A percentile compares a stretch with the other conserved stretches of the same genome.
Evolutionary conservation across 53 echinoderm and acorn worm species (phyloP).

Genomic region (Crossaster papposus): DNA sequence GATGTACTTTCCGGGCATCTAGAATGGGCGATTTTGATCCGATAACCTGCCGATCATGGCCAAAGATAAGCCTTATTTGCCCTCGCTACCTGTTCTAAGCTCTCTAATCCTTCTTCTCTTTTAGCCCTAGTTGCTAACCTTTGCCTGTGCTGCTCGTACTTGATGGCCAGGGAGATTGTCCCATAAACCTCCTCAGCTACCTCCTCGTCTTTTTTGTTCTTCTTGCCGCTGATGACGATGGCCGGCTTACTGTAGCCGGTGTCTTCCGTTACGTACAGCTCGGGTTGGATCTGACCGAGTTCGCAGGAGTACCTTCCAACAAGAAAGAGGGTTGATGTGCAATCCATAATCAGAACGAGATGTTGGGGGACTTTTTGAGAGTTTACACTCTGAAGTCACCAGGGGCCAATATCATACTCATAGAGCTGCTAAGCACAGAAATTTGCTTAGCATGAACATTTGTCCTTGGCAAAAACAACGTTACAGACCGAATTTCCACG

Average conservation of each 20-base stretch:
- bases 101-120: not conserved
- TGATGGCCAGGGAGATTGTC: conserved; percentile 83
- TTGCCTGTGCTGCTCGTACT: conserved; percentile 83
- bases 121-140: conserved; percentile 78
- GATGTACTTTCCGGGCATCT: too few species aligned
- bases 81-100: not conserved
- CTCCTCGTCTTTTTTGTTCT: conserved; percentile 80
- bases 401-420: too few species aligned
- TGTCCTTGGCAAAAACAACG: too few species aligned
- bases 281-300: conserved; percentile 87
- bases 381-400: too few species aligned
- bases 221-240: conserved; percentile 43
- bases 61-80: not conserved
- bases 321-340: not conserved
- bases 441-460: too few species aligned
- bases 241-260: conserved; percentile 47
- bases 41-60: not conserved
- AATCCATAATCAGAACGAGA: too few species aligned
- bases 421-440: too few species aligned
- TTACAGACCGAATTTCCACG: too few species aligned
- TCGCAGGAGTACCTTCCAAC: conserved; percentile 57
- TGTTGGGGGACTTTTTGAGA: too few species aligned
- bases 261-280: conserved; percentile 89
- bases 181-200: conserved; percentile 93
- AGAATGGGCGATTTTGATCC: too few species aligned